These are phyloP conservation scores for Drosophila vallismaia DNA, from an alignment of 2,888 invertebrate species.

Conservation along the genomic window DNA sequence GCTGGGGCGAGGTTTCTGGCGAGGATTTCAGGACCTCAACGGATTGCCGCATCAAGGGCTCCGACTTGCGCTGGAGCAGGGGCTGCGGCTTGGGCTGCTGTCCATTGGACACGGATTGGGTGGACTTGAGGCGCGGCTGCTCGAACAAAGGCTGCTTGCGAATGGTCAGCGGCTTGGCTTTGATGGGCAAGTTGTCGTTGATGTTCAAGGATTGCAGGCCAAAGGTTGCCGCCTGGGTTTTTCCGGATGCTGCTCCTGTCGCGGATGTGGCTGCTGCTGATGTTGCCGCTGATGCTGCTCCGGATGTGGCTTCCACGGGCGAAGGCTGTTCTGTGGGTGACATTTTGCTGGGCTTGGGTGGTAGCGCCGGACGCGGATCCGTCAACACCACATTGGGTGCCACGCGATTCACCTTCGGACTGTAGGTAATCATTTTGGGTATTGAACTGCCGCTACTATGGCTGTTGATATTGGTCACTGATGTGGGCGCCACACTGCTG, in stretches of 20 bases:
- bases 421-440: conserved; percentile 83
- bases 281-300: conserved; percentile 3
- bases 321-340: conserved; percentile 75
- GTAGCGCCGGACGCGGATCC: conserved; percentile 89
- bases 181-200: conserved; percentile 86
- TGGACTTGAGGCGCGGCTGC: conserved; percentile 90
- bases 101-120: conserved; percentile 72
- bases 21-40: conserved; percentile 28
- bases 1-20: conserved; percentile 54
- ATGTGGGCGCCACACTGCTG: conserved; percentile 93
- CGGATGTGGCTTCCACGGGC: conserved; percentile 11
- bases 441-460: conserved; percentile 57
- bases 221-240: conserved; percentile 44
- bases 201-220: conserved; percentile 81
- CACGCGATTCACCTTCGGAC: conserved; percentile 84
- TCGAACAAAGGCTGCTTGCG: conserved; percentile 93
- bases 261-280: not conserved
- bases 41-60: conserved; percentile 32
- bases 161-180: conserved; percentile 92
- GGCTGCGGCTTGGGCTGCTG: conserved; percentile 22
- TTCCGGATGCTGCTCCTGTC: conserved; percentile 1
- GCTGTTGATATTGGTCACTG: conserved; percentile 83
- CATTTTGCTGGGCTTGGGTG: conserved; percentile 90
- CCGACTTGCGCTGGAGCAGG: conserved; percentile 45
- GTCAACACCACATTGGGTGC: conserved; percentile 81